phyloP scores from a whole-genome alignment of 2,797 vertebrate species.

The Diplodus puntazzo region DNA sequence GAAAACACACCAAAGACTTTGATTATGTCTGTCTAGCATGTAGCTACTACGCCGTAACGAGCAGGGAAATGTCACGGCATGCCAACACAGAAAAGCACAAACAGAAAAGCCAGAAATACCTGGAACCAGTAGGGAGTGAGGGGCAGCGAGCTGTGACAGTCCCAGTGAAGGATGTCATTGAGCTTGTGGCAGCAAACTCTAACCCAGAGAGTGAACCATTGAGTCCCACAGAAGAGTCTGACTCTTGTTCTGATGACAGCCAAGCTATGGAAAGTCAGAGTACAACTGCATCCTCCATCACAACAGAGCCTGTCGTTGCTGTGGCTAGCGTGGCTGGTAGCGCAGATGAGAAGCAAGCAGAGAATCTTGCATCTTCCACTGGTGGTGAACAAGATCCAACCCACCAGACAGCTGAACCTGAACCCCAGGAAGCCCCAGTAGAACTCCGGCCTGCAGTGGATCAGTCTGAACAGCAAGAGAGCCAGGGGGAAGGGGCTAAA shows the following conservation, averaged over 20 bases:
- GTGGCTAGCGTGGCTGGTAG: constrained; percentile 6
- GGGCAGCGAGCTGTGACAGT: constrained; percentile 37
- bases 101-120: constrained; percentile 89
- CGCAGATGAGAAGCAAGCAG: constrained; percentile 45
- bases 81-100: constrained; percentile 95
- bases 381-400: constrained; percentile 26
- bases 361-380: constrained; percentile 21
- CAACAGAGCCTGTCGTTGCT: constrained; percentile 29
- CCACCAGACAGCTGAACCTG: constrained; percentile 20
- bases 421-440: constrained; percentile 40
- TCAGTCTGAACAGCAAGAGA: constrained; percentile 31
- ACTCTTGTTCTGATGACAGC: constrained; percentile 39
- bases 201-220: constrained; percentile 39
- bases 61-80: constrained; percentile 94
- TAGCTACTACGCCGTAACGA: constrained; percentile 94
- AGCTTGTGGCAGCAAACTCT: constrained; percentile 26
- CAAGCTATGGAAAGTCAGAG: constrained; percentile 29
- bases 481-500: constrained; percentile 35
- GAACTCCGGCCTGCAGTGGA: constrained; percentile 36
- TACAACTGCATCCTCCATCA: not conserved
- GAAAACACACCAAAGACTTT: constrained; percentile 94
- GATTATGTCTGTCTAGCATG: constrained; percentile 97
- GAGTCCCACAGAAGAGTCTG: constrained; percentile 44
- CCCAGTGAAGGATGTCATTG: constrained; percentile 47
- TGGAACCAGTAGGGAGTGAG: constrained; percentile 61